phyloP scores from a whole-genome alignment of 2,797 vertebrate genomes.

The Characodon lateralis region DNA sequence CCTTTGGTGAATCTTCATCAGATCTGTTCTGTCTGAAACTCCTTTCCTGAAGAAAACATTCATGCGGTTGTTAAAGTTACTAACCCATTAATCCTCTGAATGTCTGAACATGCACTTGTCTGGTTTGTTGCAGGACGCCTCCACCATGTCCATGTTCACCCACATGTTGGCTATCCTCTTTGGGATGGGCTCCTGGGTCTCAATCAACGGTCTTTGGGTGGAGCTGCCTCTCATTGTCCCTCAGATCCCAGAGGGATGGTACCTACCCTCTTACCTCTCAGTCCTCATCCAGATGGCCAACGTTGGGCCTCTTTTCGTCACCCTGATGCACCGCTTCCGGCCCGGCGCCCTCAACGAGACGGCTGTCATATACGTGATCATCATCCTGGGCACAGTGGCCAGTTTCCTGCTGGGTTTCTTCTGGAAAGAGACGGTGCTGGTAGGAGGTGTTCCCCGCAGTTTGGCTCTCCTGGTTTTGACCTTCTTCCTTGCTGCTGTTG shows the following conservation, averaged over 20 bases:
- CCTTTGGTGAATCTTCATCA: not conserved
- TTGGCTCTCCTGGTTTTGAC: constrained; percentile 79
- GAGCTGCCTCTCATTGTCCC: constrained; percentile 85
- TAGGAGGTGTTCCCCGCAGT: constrained; percentile 67
- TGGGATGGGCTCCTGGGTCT: constrained; percentile 88
- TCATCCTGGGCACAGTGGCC: constrained; percentile 71
- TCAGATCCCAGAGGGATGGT: constrained; percentile 83
- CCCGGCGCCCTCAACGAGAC: constrained; percentile 75
- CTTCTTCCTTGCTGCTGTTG: constrained; percentile 84
- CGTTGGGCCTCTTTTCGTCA: constrained; percentile 82
- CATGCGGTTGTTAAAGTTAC: not conserved
- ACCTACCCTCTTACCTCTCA: constrained; percentile 87
- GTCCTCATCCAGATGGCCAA: constrained; percentile 88
- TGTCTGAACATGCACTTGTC: not conserved
- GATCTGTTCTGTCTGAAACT: not conserved
- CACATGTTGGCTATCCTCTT: constrained; percentile 82
- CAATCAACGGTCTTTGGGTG: constrained; percentile 89
- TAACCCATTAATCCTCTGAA: not conserved
- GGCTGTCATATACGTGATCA: constrained; percentile 75
- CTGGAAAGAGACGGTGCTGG: constrained; percentile 73
- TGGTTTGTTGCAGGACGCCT: not conserved
- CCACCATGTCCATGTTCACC: constrained; percentile 77
- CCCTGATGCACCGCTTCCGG: constrained; percentile 80
- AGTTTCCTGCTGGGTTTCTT: constrained; percentile 83
- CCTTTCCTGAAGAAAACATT: no score